Evolutionary conservation across 53 echinoderm and acorn worm species (phyloP).

Genomic region (Stichopus horrens): DNA sequence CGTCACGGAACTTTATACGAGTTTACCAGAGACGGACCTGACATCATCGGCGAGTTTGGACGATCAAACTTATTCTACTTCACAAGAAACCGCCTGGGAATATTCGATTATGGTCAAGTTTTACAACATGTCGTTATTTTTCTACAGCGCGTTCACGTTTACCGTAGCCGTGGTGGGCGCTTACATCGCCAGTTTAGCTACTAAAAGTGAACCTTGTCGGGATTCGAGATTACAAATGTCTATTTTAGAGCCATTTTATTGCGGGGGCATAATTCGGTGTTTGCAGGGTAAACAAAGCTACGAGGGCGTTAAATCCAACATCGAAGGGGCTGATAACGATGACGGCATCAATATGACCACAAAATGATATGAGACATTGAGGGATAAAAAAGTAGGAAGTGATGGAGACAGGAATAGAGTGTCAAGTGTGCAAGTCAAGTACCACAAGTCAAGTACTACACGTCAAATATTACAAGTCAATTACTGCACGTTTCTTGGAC

Average conservation of each 20-base stretch:
- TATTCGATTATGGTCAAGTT: not conserved
- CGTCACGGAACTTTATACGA: not conserved
- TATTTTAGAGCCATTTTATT: conserved; percentile 3
- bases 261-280: not conserved
- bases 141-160: conserved; percentile 28
- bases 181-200: not conserved
- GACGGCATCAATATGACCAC: not conserved
- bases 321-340: not conserved
- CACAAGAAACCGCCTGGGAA: not conserved
- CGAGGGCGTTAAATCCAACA: not conserved
- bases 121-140: conserved; percentile 38
- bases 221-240: conserved; percentile 11
- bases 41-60: not conserved
- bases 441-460: too few species aligned
- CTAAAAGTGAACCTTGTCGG: not conserved
- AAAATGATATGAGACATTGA: too few species aligned
- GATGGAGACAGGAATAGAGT: too few species aligned
- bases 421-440: too few species aligned
- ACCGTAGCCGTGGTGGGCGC: not conserved
- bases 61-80: not conserved
- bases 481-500: too few species aligned
- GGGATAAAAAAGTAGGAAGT: too few species aligned
- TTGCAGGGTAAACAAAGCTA: not conserved
- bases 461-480: too few species aligned
- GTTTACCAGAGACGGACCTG: not conserved